Conservation (phyloP, 2,797 vertebrate species). For the Anniella stebbinsi region DNA sequence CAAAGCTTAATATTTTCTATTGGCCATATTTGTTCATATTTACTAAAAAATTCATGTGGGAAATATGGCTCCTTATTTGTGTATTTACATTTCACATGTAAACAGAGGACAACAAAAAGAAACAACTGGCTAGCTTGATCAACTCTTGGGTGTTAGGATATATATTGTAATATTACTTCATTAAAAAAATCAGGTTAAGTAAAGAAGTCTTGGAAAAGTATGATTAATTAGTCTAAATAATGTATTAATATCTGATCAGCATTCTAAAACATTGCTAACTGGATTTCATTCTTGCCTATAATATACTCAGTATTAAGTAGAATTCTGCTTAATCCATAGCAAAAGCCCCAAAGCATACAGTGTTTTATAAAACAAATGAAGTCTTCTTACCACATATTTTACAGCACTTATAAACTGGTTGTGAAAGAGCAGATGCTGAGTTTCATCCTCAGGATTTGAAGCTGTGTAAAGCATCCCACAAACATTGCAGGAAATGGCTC, state of each 20-base stretch:
- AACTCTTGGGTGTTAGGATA: conserved; percentile 39
- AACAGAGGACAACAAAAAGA: conserved; percentile 16
- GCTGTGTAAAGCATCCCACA: conserved; percentile 99
- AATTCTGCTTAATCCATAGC: conserved; percentile 5
- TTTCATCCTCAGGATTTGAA: conserved; percentile 95
- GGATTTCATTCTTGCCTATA: conserved; percentile 11
- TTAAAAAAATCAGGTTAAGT: conserved; percentile 12
- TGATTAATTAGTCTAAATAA: not conserved
- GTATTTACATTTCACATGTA: conserved; percentile 29
- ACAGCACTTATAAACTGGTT: conserved; percentile 99
- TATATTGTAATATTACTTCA: not conserved
- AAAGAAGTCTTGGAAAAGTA: conserved; percentile 18
- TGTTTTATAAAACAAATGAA: conserved; percentile 54
- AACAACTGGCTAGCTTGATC: not conserved
- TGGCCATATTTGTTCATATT: conserved; percentile 45
- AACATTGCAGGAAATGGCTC: conserved; percentile 92
- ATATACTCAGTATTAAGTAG: not conserved
- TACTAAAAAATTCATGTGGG: conserved; percentile 31
- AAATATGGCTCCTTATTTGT: conserved; percentile 7
- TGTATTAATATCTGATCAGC: not conserved
- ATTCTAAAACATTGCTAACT: conserved; percentile 18
- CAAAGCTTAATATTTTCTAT: conserved; percentile 42
- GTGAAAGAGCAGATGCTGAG: conserved; percentile 97
- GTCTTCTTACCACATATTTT: conserved; percentile 95
- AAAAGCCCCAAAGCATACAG: conserved; percentile 5